These are phyloP conservation scores for Sarcophaga caerulescens DNA, from an alignment of 2,888 invertebrate species.

Conservation along the genomic window DNA sequence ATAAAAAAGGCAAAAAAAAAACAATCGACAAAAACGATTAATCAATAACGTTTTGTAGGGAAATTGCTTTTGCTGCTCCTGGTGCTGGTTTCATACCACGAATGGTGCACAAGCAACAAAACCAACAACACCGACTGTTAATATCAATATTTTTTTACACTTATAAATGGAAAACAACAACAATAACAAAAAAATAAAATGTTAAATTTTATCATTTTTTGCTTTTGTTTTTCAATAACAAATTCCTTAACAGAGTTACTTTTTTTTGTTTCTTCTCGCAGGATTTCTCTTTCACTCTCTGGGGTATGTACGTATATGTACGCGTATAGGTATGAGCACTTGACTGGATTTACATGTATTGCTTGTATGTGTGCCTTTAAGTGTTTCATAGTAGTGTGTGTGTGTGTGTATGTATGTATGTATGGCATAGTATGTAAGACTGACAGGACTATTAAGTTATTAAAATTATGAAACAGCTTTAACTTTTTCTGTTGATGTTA, in stretches of 20 bases:
- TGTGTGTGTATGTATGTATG: no score
- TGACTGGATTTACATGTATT: background rate
- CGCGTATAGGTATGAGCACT: background rate
- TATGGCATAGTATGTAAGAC: conserved; percentile 12
- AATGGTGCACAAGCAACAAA: conserved; percentile 6
- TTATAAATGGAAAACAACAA: background rate
- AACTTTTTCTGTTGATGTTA: conserved; percentile 27
- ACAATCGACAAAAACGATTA: conserved; percentile 35
- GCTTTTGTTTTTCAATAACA: conserved; percentile 16
- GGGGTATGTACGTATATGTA: no score
- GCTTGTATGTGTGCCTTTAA: background rate
- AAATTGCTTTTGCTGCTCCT: conserved; percentile 29
- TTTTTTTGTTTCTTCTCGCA: no score
- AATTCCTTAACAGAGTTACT: conserved; percentile 27
- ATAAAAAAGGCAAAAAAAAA: background rate
- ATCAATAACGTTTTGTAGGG: conserved; percentile 60
- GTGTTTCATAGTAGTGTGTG: background rate
- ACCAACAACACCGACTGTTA: conserved; percentile 22
- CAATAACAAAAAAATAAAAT: background rate
- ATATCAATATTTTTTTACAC: conserved; percentile 18
- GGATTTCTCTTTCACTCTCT: background rate
- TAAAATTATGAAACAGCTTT: conserved; percentile 59
- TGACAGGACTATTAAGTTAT: conserved; percentile 62
- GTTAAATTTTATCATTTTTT: conserved; percentile 22
- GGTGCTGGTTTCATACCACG: background rate